phyloP scores from a whole-genome alignment of 2,888 invertebrate species.

The Seira sanloemensis region DNA sequence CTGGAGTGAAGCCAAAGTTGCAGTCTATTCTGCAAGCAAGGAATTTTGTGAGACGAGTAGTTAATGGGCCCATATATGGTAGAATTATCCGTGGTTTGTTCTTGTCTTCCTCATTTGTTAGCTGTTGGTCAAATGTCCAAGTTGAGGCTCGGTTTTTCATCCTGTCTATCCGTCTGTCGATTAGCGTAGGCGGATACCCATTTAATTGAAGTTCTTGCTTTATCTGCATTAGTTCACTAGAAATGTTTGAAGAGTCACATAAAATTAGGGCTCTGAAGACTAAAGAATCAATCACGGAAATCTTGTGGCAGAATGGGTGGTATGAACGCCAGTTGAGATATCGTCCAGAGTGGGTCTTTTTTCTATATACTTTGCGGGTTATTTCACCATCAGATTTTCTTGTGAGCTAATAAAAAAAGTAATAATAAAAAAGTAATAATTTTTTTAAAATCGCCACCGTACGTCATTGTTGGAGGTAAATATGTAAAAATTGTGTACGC shows the following conservation, averaged over 20 bases:
- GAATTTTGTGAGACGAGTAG: background rate
- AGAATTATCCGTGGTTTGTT: constrained; percentile 11
- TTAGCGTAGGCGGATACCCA: constrained; percentile 23
- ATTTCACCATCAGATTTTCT: background rate
- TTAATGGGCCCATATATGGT: constrained; percentile 31
- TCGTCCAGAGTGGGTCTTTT: constrained; percentile 26
- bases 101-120: background rate
- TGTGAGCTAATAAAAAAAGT: no score
- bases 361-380: constrained; percentile 2
- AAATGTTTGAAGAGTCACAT: constrained; percentile 11
- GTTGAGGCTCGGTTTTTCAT: background rate
- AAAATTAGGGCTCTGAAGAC: constrained; percentile 15
- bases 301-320: constrained; percentile 26
- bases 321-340: constrained; percentile 37
- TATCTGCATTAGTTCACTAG: background rate
- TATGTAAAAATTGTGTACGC: no score
- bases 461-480: no score
- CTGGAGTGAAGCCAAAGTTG: constrained; percentile 22
- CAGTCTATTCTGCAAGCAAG: background rate
- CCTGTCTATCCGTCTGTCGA: background rate
- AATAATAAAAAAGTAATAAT: no score
- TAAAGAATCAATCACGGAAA: constrained; percentile 31
- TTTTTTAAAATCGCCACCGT: no score
- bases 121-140: background rate
- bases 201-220: background rate